Base-by-base conservation (phyloP, 2,113 vertebrate species). In the Sakesphorus luctuosus region DNA sequence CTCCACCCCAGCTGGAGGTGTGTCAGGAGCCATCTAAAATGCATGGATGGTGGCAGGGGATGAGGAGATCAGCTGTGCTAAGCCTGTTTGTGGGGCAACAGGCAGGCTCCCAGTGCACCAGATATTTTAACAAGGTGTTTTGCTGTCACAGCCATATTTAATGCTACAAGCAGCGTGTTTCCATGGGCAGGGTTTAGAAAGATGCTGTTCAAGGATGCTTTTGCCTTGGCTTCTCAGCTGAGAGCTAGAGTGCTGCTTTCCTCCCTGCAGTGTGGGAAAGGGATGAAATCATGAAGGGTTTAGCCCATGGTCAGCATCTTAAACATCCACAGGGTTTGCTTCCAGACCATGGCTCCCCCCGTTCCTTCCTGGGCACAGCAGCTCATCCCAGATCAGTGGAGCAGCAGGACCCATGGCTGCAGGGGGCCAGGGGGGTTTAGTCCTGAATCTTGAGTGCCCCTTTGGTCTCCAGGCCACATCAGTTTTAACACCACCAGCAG, bases 111-210 rank as follows among this genome's bases (percentile, higher is more conserved):
- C 35, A 24, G 38, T 5, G 0, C 13, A 1, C 46, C 8, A 3
- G 43, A 36, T 86, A 55, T 47, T 76, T 49, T 55, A 93, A 43
- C 84, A 69, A 93, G 87, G 77, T 81, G n/a, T 89, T 95, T 58
- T 95, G 77, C 90, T 89, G 84, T 55, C 87, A 78, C 69, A 62
- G 87, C 80, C 68, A 19, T 74, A 66, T 93, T 94, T 84, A 77
- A 58, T 74, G 43, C 50, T 77, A 61, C 55, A 38, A 61, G 73
- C 80, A 81, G 73, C 4, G 10, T 9, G 33, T 59, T 91, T 84
- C 53, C 55, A 52, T 3, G 6, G 66, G 59, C 69, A 74, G 52
- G 36, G 19, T 49, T 84, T 67, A 44, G 61, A 90, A 75, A 50
- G 35, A 50, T 16, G 82, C 66, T 75, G 47, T 61, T 92, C 35